Conservation (phyloP, 2,888 invertebrate species). For the Zhengitettix transpicula region DNA sequence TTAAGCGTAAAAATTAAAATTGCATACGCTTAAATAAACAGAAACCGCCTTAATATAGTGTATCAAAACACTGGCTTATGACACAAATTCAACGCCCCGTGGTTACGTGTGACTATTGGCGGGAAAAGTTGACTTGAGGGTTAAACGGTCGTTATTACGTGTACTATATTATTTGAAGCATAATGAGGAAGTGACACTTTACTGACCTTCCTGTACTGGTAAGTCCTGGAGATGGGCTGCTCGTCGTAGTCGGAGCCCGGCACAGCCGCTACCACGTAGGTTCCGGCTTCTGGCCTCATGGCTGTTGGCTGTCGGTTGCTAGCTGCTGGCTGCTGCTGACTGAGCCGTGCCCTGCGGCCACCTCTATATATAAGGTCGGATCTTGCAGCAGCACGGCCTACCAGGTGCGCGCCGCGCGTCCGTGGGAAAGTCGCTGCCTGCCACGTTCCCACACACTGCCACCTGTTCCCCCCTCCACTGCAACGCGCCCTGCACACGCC, state of each 20-base stretch:
- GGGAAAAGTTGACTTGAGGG: too few relatives aligned
- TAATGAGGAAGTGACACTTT: too few relatives aligned
- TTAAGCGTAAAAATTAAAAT: too few relatives aligned
- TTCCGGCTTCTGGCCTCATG: conserved; percentile 11
- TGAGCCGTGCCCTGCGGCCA: not conserved
- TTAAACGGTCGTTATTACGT: too few relatives aligned
- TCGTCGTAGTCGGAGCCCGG: conserved; percentile 16
- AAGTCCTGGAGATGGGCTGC: conserved; percentile 26
- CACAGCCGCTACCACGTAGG: not conserved
- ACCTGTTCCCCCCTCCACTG: conserved; percentile 10
- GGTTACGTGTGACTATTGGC: too few relatives aligned
- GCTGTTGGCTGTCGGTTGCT: not conserved
- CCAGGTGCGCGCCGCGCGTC: not conserved
- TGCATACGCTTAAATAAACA: too few relatives aligned
- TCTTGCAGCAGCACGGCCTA: not conserved
- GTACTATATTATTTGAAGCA: too few relatives aligned
- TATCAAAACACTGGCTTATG: too few relatives aligned
- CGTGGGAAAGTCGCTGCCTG: conserved; percentile 39
- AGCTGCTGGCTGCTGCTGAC: not conserved
- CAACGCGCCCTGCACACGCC: not conserved
- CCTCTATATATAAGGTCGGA: not conserved
- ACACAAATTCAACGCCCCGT: too few relatives aligned
- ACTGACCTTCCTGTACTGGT: conserved; percentile 27
- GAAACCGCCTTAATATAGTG: too few relatives aligned
- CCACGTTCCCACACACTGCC: conserved; percentile 36